phyloP scores from a whole-genome alignment of 2,888 invertebrate species.

The Morpho achilles region DNA sequence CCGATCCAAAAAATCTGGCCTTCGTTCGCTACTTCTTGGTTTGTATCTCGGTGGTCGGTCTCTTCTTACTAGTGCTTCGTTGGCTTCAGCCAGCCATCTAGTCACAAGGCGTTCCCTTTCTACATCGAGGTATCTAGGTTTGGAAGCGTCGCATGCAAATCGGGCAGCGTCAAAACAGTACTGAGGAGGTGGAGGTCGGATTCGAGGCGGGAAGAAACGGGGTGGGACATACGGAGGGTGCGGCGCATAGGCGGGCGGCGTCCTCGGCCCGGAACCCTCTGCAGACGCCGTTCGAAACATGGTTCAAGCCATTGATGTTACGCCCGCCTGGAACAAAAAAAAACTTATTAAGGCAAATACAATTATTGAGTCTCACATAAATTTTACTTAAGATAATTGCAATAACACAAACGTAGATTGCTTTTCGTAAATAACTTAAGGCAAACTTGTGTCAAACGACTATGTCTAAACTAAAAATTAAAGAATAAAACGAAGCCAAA shows the following conservation, averaged over 20 bases:
- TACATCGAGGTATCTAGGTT: slow-evolving; percentile 70
- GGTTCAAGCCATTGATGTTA: slow-evolving; percentile 64
- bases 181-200: slow-evolving; percentile 70
- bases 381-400: too few species aligned
- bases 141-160: slow-evolving; percentile 73
- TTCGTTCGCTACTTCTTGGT: slow-evolving; percentile 68
- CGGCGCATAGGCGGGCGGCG: slow-evolving; percentile 74
- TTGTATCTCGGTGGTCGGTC: slow-evolving; percentile 70
- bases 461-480: too few species aligned
- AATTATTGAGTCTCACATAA: too few species aligned
- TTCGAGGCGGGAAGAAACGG: slow-evolving; percentile 68
- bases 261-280: slow-evolving; percentile 73
- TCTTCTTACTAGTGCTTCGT: slow-evolving; percentile 66
- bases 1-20: slow-evolving; percentile 66
- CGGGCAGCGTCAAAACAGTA: slow-evolving; percentile 77
- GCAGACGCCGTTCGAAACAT: slow-evolving; percentile 77
- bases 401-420: too few species aligned
- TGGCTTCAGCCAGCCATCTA: slow-evolving; percentile 73
- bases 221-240: slow-evolving; percentile 66
- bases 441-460: too few species aligned
- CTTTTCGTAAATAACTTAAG: too few species aligned
- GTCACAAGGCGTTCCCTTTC: slow-evolving; percentile 71
- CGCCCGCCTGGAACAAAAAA: slow-evolving; percentile 53
- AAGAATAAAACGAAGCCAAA: too few species aligned
- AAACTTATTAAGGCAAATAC: too few species aligned